A percentile compares a stretch with the other conserved stretches of the same genome.
Conservation (phyloP, 2,888 invertebrate species). For the Oegoconia quadripuncta region DNA sequence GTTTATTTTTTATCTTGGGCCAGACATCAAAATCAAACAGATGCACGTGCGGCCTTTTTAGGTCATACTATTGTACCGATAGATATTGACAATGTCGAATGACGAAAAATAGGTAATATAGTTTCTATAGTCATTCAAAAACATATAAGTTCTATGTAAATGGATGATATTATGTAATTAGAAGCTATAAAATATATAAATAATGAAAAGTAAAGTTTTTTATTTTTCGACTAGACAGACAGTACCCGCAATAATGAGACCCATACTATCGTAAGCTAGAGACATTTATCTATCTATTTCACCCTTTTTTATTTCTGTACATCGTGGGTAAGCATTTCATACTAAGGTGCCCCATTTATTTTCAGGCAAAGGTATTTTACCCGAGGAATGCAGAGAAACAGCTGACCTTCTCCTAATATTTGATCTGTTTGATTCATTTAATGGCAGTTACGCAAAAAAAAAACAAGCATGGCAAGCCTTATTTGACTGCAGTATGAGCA, state of each 20-base stretch:
- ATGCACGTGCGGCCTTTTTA: slow-evolving; percentile 12
- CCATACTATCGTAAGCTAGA: not conserved
- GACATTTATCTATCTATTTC: not conserved
- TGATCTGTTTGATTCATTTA: no score
- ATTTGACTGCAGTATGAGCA: no score
- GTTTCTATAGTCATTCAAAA: not conserved
- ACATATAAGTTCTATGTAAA: not conserved
- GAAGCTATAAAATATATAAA: not conserved
- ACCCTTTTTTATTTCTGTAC: slow-evolving; percentile 1
- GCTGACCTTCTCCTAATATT: no score
- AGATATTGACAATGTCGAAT: not conserved
- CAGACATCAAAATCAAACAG: slow-evolving; percentile 2
- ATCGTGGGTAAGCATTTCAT: not conserved
- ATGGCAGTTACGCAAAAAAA: no score
- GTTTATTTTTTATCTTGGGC: slow-evolving; percentile 12
- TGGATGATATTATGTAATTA: not conserved
- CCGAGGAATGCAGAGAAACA: no score
- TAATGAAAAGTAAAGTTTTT: not conserved
- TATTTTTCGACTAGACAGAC: not conserved
- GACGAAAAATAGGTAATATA: not conserved
- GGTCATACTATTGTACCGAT: slow-evolving; percentile 4
- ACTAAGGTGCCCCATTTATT: not conserved
- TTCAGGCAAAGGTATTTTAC: no score
- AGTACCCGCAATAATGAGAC: not conserved
- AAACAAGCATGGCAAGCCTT: no score